phyloP scores from a whole-genome alignment of 2,888 invertebrate species.

The Eilema caniola region DNA sequence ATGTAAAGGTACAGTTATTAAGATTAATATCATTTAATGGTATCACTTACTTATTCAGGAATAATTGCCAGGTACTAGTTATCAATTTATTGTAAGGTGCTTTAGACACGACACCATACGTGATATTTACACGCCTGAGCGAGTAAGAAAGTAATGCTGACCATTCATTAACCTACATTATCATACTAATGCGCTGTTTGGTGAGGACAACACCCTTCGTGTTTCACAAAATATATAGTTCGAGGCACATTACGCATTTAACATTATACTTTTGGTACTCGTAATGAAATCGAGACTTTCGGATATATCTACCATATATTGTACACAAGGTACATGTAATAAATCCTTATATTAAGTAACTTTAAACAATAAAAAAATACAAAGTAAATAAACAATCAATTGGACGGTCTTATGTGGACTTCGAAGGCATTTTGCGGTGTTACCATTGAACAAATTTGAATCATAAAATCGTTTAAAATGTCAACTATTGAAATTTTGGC shows the following conservation, averaged over 20 bases:
- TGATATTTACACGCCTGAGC: background rate
- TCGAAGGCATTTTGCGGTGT: slow-evolving; percentile 54
- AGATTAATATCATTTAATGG: slow-evolving; percentile 8
- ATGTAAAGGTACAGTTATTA: slow-evolving; percentile 10
- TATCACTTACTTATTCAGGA: slow-evolving; percentile 2
- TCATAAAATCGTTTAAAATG: slow-evolving; percentile 17
- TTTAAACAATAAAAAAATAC: slow-evolving; percentile 44
- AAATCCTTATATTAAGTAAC: slow-evolving; percentile 39
- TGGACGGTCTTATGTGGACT: slow-evolving; percentile 65
- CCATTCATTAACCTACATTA: background rate
- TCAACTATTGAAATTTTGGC: slow-evolving; percentile 38
- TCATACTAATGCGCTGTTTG: background rate
- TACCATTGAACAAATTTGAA: slow-evolving; percentile 33
- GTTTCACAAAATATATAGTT: background rate
- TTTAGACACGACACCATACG: background rate
- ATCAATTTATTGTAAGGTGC: background rate
- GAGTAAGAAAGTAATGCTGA: background rate
- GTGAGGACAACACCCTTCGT: background rate
- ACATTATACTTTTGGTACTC: slow-evolving; percentile 40
- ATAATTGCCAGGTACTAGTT: slow-evolving; percentile 43
- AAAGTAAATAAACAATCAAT: slow-evolving; percentile 66
- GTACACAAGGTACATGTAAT: slow-evolving; percentile 16
- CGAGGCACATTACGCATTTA: background rate
- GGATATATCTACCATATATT: slow-evolving; percentile 18
- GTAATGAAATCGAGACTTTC: slow-evolving; percentile 25